A percentile compares a stretch with the other conserved stretches of the same genome.
These are phyloP conservation scores for Notothenia coriiceps DNA, from an alignment of 2,113 vertebrate species.

Conservation along the genomic window DNA sequence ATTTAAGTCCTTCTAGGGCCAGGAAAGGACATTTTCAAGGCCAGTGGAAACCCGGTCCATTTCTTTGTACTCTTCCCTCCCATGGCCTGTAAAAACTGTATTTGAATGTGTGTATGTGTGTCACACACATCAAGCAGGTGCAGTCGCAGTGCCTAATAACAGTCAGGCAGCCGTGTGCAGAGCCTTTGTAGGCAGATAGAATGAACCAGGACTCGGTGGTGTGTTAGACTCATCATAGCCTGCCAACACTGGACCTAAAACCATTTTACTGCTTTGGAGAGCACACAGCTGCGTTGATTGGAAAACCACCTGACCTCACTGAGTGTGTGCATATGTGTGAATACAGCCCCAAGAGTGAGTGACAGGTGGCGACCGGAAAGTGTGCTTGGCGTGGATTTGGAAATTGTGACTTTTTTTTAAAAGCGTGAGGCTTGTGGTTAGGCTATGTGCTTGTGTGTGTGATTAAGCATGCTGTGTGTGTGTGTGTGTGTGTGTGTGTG, in stretches of 20 bases:
- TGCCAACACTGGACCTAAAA: slow-evolving; percentile 55
- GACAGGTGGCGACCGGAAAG: slow-evolving; percentile 63
- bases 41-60: neutral
- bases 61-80: slow-evolving; percentile 20
- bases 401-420: slow-evolving; percentile 13
- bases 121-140: slow-evolving; percentile 62
- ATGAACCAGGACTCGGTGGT: slow-evolving; percentile 61
- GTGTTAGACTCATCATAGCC: slow-evolving; percentile 74
- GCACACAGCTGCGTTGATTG: slow-evolving; percentile 63
- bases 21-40: slow-evolving; percentile 15
- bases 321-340: slow-evolving; percentile 10
- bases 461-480: neutral
- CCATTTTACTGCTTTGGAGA: slow-evolving; percentile 70
- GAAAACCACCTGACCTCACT: slow-evolving; percentile 69
- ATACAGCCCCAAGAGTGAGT: slow-evolving; percentile 29
- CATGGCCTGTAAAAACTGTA: neutral
- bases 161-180: slow-evolving; percentile 34
- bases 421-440: slow-evolving; percentile 9
- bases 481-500: slow-evolving; percentile 2
- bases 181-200: slow-evolving; percentile 71
- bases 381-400: slow-evolving; percentile 17
- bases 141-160: slow-evolving; percentile 46
- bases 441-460: neutral
- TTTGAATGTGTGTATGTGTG: slow-evolving; percentile 4
- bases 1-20: neutral